A percentile compares a stretch with the other conserved stretches of the same genome.
phyloP scores from a whole-genome alignment of 2,113 vertebrate genomes.

The Gymnocephalus cernua region DNA sequence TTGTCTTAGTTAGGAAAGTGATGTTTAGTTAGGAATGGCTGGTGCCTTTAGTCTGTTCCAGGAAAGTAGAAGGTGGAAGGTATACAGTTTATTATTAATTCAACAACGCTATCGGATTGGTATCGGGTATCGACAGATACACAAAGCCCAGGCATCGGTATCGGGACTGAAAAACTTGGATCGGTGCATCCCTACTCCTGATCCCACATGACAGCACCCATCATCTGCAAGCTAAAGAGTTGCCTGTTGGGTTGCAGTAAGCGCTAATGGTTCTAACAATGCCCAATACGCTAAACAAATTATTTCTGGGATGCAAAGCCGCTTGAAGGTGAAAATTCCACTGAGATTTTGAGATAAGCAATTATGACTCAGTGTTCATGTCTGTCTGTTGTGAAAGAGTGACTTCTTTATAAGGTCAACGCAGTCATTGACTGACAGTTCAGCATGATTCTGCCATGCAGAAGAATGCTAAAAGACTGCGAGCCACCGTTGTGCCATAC shows the following conservation, averaged over 20 bases:
- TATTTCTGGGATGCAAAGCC: slow-evolving; percentile 14
- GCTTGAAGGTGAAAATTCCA: slow-evolving; percentile 4
- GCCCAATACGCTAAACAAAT: not conserved
- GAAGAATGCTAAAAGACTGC: slow-evolving; percentile 46
- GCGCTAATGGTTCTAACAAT: not conserved
- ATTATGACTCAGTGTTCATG: slow-evolving; percentile 15
- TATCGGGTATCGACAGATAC: too few relatives aligned
- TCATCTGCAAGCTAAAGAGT: slow-evolving; percentile 4
- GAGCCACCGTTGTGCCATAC: slow-evolving; percentile 28
- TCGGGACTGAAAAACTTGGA: too few relatives aligned
- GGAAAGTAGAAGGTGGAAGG: too few relatives aligned
- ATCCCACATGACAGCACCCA: slow-evolving; percentile 25
- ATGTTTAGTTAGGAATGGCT: too few relatives aligned
- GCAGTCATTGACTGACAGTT: slow-evolving; percentile 47
- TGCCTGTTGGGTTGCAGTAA: not conserved
- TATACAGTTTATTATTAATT: too few relatives aligned
- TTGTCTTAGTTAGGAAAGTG: too few relatives aligned
- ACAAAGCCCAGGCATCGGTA: too few relatives aligned
- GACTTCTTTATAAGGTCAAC: slow-evolving; percentile 51
- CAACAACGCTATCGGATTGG: too few relatives aligned
- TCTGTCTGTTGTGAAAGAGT: slow-evolving; percentile 36
- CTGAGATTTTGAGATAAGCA: slow-evolving; percentile 15
- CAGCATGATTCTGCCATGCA: slow-evolving; percentile 8
- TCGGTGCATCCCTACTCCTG: too few relatives aligned
- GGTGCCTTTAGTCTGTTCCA: too few relatives aligned